phyloP scores from a whole-genome alignment of 2,888 invertebrate genomes.

The Pomacea canaliculata region DNA sequence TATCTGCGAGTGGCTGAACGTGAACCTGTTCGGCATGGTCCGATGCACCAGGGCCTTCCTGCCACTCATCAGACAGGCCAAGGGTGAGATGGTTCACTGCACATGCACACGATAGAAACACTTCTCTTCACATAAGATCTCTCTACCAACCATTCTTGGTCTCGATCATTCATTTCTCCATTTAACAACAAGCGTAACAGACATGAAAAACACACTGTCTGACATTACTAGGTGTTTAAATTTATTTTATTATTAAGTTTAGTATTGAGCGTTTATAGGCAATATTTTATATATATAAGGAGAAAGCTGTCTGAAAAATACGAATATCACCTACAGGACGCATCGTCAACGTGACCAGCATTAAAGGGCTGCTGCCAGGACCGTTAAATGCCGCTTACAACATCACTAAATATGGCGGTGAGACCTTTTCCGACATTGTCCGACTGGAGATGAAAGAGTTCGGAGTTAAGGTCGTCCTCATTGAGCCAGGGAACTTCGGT shows the following conservation, averaged over 20 bases:
- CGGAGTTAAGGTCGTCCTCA: slow-evolving; percentile 55
- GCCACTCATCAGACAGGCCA: slow-evolving; percentile 72
- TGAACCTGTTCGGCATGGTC: slow-evolving; percentile 88
- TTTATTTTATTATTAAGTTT: too few species aligned
- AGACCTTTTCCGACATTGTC: slow-evolving; percentile 58
- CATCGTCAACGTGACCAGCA: slow-evolving; percentile 68
- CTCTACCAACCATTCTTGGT: too few species aligned
- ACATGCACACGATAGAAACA: too few species aligned
- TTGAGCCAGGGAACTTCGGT: slow-evolving; percentile 64
- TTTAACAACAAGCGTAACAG: too few species aligned
- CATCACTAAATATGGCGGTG: slow-evolving; percentile 57
- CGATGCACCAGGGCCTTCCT: slow-evolving; percentile 80
- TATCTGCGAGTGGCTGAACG: slow-evolving; percentile 80
- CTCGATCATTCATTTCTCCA: too few species aligned
- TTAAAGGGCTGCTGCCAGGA: slow-evolving; percentile 63
- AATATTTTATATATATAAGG: too few species aligned
- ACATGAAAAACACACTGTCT: too few species aligned
- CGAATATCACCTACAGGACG: slow-evolving; percentile 54
- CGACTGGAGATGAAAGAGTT: slow-evolving; percentile 59
- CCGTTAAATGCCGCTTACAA: slow-evolving; percentile 53
- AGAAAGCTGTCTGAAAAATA: too few species aligned
- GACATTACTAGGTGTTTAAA: too few species aligned
- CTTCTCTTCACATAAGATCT: too few species aligned
- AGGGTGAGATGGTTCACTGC: slow-evolving; percentile 45
- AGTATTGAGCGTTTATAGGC: too few species aligned